A percentile compares a stretch with the other conserved stretches of the same genome.
These are phyloP conservation scores for Drosophila sechellia DNA, from an alignment of 1,140 invertebrate species.

Conservation along the genomic window DNA sequence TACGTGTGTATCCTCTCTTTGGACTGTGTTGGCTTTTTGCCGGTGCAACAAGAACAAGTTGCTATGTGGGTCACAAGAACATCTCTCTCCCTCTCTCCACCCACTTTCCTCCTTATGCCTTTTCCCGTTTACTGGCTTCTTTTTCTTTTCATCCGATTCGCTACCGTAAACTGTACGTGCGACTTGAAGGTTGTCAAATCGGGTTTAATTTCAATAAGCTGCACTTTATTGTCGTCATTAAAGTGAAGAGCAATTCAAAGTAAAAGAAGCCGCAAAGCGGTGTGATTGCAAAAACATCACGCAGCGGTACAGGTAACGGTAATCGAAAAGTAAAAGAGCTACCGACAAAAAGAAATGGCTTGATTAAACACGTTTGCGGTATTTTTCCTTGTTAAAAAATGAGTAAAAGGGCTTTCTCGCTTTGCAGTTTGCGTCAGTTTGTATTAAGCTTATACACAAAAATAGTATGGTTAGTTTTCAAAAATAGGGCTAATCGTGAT, in stretches of 20 bases:
- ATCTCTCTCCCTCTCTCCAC: slow-evolving; percentile 15
- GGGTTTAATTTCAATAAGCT: slow-evolving; percentile 63
- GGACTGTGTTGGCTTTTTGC: slow-evolving; percentile 54
- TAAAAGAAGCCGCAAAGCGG: slow-evolving; percentile 25
- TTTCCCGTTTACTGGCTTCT: slow-evolving; percentile 34
- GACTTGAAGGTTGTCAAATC: slow-evolving; percentile 54
- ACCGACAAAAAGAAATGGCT: slow-evolving; percentile 1
- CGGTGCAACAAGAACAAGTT: slow-evolving; percentile 69
- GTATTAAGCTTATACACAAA: too few relatives aligned
- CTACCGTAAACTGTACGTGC: slow-evolving; percentile 63
- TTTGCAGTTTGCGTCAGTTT: not conserved
- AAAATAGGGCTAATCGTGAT: too few relatives aligned
- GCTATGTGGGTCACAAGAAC: slow-evolving; percentile 53
- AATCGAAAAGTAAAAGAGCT: slow-evolving; percentile 10
- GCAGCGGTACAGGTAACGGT: slow-evolving; percentile 23
- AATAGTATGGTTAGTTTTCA: too few relatives aligned
- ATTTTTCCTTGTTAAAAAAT: not conserved
- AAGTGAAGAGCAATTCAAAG: slow-evolving; percentile 23
- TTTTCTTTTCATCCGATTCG: slow-evolving; percentile 2
- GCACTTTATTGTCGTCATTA: slow-evolving; percentile 55
- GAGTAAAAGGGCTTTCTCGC: slow-evolving; percentile 16
- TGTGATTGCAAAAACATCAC: slow-evolving; percentile 29
- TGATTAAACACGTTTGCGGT: slow-evolving; percentile 28
- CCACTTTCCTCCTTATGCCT: slow-evolving; percentile 18
- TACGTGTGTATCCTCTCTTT: slow-evolving; percentile 28